Percentiles rank a stretch among this genome's conserved stretches.
Conservation (phyloP, 2,797 vertebrate genomes). For the Lacerta bilineata region DNA sequence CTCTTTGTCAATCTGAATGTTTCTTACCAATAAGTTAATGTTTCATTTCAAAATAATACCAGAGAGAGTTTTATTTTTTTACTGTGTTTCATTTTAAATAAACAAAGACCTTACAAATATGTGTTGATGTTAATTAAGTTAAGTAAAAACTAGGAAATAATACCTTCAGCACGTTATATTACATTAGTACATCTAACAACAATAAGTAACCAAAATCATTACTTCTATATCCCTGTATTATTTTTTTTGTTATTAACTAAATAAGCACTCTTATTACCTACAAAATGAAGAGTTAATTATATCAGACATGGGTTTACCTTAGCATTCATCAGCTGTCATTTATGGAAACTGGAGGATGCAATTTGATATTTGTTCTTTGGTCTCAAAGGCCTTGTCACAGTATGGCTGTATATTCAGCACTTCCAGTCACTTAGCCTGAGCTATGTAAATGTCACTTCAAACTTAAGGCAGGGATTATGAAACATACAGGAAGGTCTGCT, state of each 20-base stretch:
- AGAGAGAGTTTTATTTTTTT: not conserved
- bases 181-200: not conserved
- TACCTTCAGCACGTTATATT: not conserved
- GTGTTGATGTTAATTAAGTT: not conserved
- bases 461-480: too few relatives aligned
- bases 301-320: not conserved
- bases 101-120: not conserved
- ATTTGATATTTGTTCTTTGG: not conserved
- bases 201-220: not conserved
- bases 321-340: not conserved
- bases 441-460: too few relatives aligned
- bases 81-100: not conserved
- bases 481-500: too few relatives aligned
- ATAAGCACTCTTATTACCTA: not conserved
- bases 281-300: not conserved
- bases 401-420: not conserved
- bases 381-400: too few relatives aligned
- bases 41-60: conserved; percentile 1
- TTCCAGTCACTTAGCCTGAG: too few relatives aligned
- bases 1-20: not conserved
- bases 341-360: not conserved
- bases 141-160: too few relatives aligned
- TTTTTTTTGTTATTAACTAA: not conserved
- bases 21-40: not conserved
- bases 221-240: not conserved